Conservation (phyloP, 1,140 invertebrate genomes). For the Drosophila mayri region DNA sequence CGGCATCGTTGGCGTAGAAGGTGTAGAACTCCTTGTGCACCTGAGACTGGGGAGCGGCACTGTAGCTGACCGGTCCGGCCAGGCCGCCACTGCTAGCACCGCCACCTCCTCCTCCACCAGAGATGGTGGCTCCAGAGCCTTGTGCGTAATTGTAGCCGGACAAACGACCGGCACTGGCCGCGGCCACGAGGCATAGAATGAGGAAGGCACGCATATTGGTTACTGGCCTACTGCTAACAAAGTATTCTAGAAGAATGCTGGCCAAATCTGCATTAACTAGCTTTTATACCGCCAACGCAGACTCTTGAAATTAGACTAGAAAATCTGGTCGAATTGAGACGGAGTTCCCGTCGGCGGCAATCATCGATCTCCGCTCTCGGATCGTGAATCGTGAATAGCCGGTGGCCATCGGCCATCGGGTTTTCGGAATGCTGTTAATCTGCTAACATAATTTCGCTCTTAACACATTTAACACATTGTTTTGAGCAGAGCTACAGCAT, state of each 20-base stretch:
- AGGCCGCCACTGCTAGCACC: slow-evolving; percentile 11
- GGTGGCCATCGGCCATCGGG: slow-evolving; percentile 65
- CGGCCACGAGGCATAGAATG: slow-evolving; percentile 68
- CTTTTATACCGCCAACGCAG: slow-evolving; percentile 80
- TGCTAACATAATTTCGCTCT: slow-evolving; percentile 84
- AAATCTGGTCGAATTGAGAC: slow-evolving; percentile 70
- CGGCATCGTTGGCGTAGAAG: slow-evolving; percentile 67
- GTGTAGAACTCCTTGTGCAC: slow-evolving; percentile 68
- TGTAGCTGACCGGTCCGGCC: slow-evolving; percentile 61
- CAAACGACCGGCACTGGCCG: slow-evolving; percentile 64
- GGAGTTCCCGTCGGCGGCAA: slow-evolving; percentile 29
- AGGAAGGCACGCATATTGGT: slow-evolving; percentile 66
- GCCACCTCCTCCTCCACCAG: slow-evolving; percentile 13
- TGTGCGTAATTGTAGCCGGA: slow-evolving; percentile 71
- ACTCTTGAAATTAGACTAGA: slow-evolving; percentile 64
- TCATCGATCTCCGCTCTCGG: slow-evolving; percentile 32
- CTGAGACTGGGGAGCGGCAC: slow-evolving; percentile 50
- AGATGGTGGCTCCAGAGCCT: slow-evolving; percentile 32
- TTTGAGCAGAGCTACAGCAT: slow-evolving; percentile 61
- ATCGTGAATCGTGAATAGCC: slow-evolving; percentile 39
- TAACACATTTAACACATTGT: slow-evolving; percentile 84
- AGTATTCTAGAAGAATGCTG: slow-evolving; percentile 69
- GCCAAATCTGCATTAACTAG: slow-evolving; percentile 61
- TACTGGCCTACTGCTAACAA: slow-evolving; percentile 18
- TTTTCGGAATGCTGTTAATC: slow-evolving; percentile 79